These are phyloP conservation scores for Numenius arquata DNA, from an alignment of 2,113 vertebrate species.

Conservation along the genomic window DNA sequence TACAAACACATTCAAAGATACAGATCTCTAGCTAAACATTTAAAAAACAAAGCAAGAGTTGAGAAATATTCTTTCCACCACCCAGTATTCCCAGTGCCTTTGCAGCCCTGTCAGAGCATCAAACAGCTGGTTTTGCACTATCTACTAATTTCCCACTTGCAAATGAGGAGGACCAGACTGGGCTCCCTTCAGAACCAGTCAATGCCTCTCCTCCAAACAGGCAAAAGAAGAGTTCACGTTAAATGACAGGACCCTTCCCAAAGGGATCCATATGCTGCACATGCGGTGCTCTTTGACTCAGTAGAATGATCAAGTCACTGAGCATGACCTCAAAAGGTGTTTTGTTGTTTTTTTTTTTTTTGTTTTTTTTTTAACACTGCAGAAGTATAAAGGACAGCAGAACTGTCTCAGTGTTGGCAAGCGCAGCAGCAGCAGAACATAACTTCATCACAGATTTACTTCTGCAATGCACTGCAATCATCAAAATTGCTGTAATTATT, in stretches of 20 bases:
- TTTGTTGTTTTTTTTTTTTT: neutral
- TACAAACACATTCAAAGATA: slow-evolving; percentile 52
- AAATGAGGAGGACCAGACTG: neutral
- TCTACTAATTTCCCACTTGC: neutral
- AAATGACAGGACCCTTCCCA: neutral
- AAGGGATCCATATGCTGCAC: neutral
- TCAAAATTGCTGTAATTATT: slow-evolving; percentile 43
- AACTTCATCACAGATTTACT: slow-evolving; percentile 26
- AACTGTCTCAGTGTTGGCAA: slow-evolving; percentile 14
- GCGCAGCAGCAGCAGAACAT: neutral
- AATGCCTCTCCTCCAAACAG: neutral
- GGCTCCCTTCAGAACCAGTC: slow-evolving; percentile 37
- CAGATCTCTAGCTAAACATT: neutral
- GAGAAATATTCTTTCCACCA: neutral
- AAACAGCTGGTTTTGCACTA: neutral
- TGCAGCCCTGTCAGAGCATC: neutral
- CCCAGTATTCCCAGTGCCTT: neutral
- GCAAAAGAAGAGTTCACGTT: neutral
- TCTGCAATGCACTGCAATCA: slow-evolving; percentile 30
- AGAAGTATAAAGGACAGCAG: neutral
- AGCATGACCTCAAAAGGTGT: neutral
- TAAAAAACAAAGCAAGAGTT: slow-evolving; percentile 33
- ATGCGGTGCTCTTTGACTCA: neutral
- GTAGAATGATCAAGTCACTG: neutral
- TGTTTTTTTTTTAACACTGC: neutral